Percentiles rank a stretch among this genome's conserved stretches.
phyloP scores from a whole-genome alignment of 2,113 vertebrate species.

The Suricata suricatta region DNA sequence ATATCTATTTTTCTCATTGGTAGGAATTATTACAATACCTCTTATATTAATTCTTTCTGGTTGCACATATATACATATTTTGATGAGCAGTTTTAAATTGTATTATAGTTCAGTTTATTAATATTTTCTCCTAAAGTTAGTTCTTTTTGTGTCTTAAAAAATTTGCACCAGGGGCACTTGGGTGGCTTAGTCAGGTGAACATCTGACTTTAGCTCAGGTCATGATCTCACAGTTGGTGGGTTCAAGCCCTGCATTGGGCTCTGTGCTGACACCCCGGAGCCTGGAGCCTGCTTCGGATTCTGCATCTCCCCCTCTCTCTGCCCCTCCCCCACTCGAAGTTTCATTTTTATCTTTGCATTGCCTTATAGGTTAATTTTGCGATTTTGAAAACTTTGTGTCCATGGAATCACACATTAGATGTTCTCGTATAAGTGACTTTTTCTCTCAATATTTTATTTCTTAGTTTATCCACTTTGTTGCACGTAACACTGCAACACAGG shows the following conservation, averaged over 20 bases:
- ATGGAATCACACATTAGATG: neutral
- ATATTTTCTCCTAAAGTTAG: neutral
- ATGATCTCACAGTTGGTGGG: too few species aligned
- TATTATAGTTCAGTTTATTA: neutral
- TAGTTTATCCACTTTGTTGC: neutral
- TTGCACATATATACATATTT: neutral
- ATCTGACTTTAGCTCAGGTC: too few species aligned
- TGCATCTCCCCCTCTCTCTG: too few species aligned
- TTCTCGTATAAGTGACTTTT: neutral
- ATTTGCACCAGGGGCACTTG: neutral
- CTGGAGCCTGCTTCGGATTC: too few species aligned
- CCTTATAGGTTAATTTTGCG: neutral
- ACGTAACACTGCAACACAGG: neutral
- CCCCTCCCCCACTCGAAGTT: neutral
- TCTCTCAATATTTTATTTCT: neutral
- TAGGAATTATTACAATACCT: neutral
- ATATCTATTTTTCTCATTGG: neutral
- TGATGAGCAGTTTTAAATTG: neutral
- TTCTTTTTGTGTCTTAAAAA: neutral
- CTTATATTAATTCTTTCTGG: neutral
- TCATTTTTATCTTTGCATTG: neutral
- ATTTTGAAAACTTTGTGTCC: neutral
- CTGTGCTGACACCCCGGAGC: too few species aligned
- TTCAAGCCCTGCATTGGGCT: too few species aligned
- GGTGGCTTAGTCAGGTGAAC: too few species aligned